A percentile compares a stretch with the other conserved stretches of the same genome.
Conservation (phyloP, 2,113 vertebrate genomes). For the Montifringilla adamsi region DNA sequence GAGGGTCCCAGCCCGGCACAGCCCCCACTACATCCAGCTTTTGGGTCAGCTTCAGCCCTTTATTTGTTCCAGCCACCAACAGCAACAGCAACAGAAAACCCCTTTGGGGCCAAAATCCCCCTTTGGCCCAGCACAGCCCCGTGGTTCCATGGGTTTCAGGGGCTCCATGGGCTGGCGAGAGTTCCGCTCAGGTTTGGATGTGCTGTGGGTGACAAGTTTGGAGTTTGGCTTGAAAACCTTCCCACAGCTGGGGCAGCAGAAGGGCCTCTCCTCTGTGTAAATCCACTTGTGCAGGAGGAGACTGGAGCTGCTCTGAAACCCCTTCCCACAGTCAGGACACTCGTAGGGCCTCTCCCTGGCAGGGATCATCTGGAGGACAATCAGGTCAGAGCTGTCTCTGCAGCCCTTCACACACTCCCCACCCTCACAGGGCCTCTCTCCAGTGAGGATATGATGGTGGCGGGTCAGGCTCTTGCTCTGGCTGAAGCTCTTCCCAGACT, state of each 20-base stretch:
- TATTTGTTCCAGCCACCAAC: background rate
- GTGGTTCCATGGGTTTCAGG: background rate
- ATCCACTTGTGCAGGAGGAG: background rate
- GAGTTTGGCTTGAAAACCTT: background rate
- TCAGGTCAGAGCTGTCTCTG: background rate
- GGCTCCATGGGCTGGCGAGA: background rate
- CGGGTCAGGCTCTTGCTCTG: background rate
- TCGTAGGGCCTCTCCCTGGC: background rate
- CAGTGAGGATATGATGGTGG: background rate
- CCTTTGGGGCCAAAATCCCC: background rate
- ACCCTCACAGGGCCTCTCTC: accelerated
- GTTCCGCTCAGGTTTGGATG: background rate
- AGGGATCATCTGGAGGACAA: background rate
- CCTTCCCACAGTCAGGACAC: background rate
- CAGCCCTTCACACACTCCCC: background rate
- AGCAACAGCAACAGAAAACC: background rate
- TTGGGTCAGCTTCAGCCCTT: background rate
- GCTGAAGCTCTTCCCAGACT: background rate
- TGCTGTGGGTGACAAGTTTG: background rate
- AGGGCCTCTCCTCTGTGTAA: background rate
- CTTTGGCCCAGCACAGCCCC: background rate
- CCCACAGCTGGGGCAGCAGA: background rate
- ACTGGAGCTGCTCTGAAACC: background rate
- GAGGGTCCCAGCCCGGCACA: background rate
- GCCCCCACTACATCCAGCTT: background rate